phyloP scores from a whole-genome alignment of 2,797 vertebrate species.

The Danio kyathit region DNA sequence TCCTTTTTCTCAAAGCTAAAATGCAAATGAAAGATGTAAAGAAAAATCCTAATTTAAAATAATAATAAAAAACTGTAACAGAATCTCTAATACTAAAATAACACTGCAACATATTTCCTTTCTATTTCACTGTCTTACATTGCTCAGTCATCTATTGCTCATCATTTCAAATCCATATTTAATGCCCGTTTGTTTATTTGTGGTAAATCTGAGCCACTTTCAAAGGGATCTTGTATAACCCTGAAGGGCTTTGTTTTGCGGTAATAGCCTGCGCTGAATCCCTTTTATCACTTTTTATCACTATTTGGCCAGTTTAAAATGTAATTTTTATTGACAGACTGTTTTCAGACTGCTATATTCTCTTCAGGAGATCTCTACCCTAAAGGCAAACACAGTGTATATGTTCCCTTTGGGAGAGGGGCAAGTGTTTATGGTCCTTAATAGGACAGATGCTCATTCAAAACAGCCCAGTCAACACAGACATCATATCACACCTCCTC shows the following conservation, averaged over 20 bases:
- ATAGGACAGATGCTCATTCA: conserved; percentile 52
- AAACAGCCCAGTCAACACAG: conserved; percentile 48
- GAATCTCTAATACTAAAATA: too few relatives aligned
- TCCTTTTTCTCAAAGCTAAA: too few relatives aligned
- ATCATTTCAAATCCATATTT: neutral
- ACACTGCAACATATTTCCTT: neutral
- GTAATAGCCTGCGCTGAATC: neutral
- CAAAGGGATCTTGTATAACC: neutral
- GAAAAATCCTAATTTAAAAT: neutral
- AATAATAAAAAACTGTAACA: neutral
- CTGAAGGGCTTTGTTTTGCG: neutral
- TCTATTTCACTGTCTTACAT: neutral
- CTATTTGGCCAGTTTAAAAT: conserved; percentile 20
- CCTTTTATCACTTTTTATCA: neutral
- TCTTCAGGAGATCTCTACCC: conserved; percentile 41
- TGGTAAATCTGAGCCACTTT: neutral
- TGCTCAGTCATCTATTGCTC: neutral
- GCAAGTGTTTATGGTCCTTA: conserved; percentile 52
- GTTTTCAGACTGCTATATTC: conserved; percentile 6
- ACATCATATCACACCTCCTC: conserved; percentile 49
- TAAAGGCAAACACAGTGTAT: conserved; percentile 55
- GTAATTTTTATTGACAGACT: conserved; percentile 15
- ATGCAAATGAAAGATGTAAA: too few relatives aligned
- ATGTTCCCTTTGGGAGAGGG: conserved; percentile 24
- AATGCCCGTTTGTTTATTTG: neutral